Percentiles rank a stretch among this genome's conserved stretches.
These are phyloP conservation scores for Propithecus coquereli DNA, from an alignment of 2,113 vertebrate genomes.

Conservation along the genomic window DNA sequence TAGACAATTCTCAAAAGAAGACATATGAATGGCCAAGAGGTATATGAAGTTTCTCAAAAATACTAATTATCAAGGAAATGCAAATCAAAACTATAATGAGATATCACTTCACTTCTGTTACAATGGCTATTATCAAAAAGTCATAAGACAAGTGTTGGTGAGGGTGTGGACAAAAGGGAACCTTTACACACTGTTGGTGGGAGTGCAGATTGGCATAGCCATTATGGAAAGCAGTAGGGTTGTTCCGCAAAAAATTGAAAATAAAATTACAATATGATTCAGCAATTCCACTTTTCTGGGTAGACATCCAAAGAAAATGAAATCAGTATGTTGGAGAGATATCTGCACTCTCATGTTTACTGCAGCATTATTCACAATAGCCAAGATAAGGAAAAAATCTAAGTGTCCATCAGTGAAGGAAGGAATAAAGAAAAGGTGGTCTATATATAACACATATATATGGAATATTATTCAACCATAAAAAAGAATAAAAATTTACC, in stretches of 20 bases:
- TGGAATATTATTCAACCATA: background rate
- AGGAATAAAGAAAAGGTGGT: background rate
- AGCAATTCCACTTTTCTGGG: background rate
- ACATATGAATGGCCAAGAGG: background rate
- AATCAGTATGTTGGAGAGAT: background rate
- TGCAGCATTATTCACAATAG: no score
- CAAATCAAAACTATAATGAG: background rate
- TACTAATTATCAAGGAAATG: background rate
- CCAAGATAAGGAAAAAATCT: background rate
- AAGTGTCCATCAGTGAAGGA: background rate
- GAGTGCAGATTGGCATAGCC: background rate
- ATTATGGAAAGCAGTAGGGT: background rate
- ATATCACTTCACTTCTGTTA: background rate
- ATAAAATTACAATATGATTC: background rate
- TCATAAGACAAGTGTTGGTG: background rate
- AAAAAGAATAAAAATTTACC: background rate
- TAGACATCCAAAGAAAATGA: background rate
- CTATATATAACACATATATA: no score
- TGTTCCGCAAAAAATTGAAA: background rate
- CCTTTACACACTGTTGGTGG: background rate
- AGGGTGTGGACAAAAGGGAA: background rate
- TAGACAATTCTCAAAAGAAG: background rate
- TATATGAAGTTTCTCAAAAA: background rate
- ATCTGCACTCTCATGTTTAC: background rate
- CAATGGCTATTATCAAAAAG: background rate